Evolutionary conservation across 2,113 vertebrate genomes (phyloP).

Genomic region (Dasyornis broadbenti): DNA sequence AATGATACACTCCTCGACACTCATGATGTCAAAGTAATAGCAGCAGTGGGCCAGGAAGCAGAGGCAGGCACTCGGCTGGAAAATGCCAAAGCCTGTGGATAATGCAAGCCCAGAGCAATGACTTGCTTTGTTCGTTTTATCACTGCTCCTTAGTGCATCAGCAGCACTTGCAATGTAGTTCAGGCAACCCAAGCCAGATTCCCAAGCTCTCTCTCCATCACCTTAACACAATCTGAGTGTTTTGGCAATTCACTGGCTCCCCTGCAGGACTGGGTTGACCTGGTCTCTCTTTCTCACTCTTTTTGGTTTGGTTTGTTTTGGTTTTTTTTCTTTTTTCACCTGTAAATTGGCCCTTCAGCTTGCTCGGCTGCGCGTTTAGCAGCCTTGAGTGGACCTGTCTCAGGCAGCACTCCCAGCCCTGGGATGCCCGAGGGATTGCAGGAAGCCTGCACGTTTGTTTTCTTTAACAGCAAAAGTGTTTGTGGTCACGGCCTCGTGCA

Average conservation of each 20-base stretch:
- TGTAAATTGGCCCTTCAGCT: not conserved
- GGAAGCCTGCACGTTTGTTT: not conserved
- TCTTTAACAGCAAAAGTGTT: not conserved
- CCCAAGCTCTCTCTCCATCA: not conserved
- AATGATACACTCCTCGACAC: slow-evolving; percentile 26
- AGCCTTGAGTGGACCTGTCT: not conserved
- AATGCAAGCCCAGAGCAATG: not conserved
- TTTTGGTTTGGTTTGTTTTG: not conserved
- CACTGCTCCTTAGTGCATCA: not conserved
- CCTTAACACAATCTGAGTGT: not conserved
- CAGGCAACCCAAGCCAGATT: not conserved
- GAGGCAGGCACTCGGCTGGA: not conserved
- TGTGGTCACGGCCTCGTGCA: not conserved
- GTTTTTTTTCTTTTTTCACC: no score
- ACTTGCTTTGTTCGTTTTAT: not conserved
- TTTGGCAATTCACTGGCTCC: not conserved
- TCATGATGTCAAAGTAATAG: slow-evolving; percentile 18
- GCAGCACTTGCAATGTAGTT: not conserved
- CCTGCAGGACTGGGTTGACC: not conserved
- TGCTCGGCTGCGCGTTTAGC: not conserved
- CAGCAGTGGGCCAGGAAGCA: not conserved
- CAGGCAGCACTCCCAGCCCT: not conserved
- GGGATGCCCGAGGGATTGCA: not conserved
- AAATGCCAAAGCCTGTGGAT: not conserved
- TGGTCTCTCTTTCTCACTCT: not conserved